Percentiles rank a stretch among this genome's conserved stretches.
These are phyloP conservation scores for Chelon auratus DNA, from an alignment of 2,797 vertebrate genomes.

Conservation along the genomic window DNA sequence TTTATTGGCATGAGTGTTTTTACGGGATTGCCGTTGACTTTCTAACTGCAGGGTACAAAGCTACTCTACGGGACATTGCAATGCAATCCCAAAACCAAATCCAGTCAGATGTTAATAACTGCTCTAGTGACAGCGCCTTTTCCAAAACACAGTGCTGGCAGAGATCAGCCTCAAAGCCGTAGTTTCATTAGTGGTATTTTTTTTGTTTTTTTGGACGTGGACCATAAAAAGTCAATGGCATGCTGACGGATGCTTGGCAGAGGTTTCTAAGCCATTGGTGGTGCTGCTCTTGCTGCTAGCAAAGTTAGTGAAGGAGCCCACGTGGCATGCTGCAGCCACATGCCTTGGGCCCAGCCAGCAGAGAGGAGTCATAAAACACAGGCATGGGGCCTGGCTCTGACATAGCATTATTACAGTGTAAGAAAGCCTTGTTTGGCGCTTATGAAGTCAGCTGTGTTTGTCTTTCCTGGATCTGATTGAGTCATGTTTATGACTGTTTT, in stretches of 20 bases:
- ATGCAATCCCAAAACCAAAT: slow-evolving; percentile 28
- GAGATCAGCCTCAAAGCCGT: slow-evolving; percentile 26
- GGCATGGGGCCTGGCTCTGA: slow-evolving; percentile 44
- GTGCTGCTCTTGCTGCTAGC: slow-evolving; percentile 58
- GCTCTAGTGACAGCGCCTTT: slow-evolving; percentile 66
- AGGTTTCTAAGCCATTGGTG: slow-evolving; percentile 35
- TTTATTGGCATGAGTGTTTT: slow-evolving; percentile 77
- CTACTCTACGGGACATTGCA: slow-evolving; percentile 42
- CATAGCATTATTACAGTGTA: slow-evolving; percentile 30
- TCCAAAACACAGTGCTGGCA: slow-evolving; percentile 57
- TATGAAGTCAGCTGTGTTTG: slow-evolving; percentile 27
- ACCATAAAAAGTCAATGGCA: slow-evolving; percentile 67
- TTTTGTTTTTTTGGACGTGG: slow-evolving; percentile 51
- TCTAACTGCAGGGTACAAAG: slow-evolving; percentile 52
- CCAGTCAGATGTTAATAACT: slow-evolving; percentile 57
- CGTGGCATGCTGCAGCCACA: slow-evolving; percentile 67
- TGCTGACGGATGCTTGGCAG: slow-evolving; percentile 78
- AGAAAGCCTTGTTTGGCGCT: slow-evolving; percentile 11
- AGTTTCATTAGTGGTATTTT: slow-evolving; percentile 66
- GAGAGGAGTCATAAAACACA: slow-evolving; percentile 59
- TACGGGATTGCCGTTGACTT: slow-evolving; percentile 64
- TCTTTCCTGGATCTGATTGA: slow-evolving; percentile 3
- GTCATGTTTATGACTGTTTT: not conserved
- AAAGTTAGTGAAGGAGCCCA: slow-evolving; percentile 57
- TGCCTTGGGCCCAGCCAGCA: slow-evolving; percentile 67